Evolutionary conservation across 2,888 invertebrate genomes (phyloP).

Genomic region (Nymphalis urticae): DNA sequence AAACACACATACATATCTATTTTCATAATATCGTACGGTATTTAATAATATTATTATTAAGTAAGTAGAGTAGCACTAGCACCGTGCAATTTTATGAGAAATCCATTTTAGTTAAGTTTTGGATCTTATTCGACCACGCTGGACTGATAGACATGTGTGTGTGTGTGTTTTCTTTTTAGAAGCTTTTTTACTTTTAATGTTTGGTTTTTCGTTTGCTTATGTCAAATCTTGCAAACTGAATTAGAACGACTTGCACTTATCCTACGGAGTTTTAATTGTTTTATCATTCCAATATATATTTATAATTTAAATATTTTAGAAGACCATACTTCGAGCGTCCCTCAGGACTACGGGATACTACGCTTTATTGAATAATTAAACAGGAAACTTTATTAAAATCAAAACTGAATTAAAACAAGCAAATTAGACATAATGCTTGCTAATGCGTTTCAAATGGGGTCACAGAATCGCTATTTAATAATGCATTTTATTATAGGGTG

Average conservation of each 20-base stretch:
- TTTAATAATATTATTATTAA: no score
- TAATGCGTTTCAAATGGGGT: constrained; percentile 75
- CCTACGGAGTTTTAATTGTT: background rate
- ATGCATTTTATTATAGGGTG: constrained; percentile 64
- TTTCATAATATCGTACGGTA: no score
- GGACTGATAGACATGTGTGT: no score
- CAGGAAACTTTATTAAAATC: constrained; percentile 72
- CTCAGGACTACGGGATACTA: constrained; percentile 25
- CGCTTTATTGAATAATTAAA: constrained; percentile 69
- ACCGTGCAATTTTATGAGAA: background rate
- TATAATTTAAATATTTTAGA: constrained; percentile 32
- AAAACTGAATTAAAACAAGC: constrained; percentile 79
- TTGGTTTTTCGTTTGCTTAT: no score
- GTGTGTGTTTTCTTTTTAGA: no score
- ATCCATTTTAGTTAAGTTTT: no score
- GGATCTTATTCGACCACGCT: no score
- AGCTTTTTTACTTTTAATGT: no score
- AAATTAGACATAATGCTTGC: constrained; percentile 71
- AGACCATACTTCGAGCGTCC: constrained; percentile 33
- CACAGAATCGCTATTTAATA: constrained; percentile 71
- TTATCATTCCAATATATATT: background rate
- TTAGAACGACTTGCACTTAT: no score
- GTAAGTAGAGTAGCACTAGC: background rate
- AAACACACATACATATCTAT: no score
- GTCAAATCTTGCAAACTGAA: no score